Percentiles rank a stretch among this genome's conserved stretches.
Conservation (phyloP, 2,888 invertebrate genomes). For the Pollenia labialis region DNA sequence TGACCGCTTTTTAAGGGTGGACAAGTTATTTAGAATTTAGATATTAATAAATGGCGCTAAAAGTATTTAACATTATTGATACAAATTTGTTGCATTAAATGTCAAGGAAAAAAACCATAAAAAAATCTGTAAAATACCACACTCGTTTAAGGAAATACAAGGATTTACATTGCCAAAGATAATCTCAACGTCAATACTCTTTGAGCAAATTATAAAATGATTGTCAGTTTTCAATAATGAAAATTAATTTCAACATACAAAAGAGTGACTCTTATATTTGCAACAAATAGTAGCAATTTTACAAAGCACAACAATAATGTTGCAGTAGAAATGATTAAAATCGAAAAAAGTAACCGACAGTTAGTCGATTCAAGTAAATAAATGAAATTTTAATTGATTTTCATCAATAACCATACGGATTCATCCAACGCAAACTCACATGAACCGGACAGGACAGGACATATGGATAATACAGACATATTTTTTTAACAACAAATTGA, state of each 20-base stretch:
- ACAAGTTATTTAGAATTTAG: background rate
- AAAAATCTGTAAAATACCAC: background rate
- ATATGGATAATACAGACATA: constrained; percentile 32
- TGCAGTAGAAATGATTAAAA: constrained; percentile 40
- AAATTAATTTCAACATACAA: constrained; percentile 49
- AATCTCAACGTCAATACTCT: background rate
- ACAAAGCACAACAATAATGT: constrained; percentile 27
- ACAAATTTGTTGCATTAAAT: background rate
- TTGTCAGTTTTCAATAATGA: constrained; percentile 55
- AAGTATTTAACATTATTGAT: background rate
- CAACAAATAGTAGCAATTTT: constrained; percentile 49
- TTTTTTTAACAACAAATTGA: constrained; percentile 48
- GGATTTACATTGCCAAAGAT: background rate
- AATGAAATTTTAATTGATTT: constrained; percentile 72
- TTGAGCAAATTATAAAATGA: constrained; percentile 33
- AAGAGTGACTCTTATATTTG: constrained; percentile 46
- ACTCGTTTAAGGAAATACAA: too few species aligned
- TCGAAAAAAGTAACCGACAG: constrained; percentile 49
- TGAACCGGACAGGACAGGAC: background rate
- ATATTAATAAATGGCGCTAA: constrained; percentile 11
- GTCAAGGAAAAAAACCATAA: background rate
- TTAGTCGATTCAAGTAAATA: constrained; percentile 64
- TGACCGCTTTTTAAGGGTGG: constrained; percentile 39
- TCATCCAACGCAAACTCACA: background rate
- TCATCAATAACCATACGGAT: constrained; percentile 59